Base-by-base conservation (phyloP, 23 tunicate genomes). In the Styela plicata region DNA sequence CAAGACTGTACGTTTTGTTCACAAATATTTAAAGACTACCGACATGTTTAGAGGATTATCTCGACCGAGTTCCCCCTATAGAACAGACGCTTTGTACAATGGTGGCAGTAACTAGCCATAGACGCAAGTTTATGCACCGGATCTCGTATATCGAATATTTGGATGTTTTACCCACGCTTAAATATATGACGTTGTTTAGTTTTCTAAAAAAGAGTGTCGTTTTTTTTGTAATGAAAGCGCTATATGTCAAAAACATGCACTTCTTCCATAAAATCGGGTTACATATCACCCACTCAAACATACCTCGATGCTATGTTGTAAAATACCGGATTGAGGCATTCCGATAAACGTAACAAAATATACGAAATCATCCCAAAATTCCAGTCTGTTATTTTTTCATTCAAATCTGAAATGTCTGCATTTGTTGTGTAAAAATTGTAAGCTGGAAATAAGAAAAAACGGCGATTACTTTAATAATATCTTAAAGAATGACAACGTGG, bases 301-400 rank as follows among this genome's bases (percentile, higher is more conserved):
- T 3, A 71, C 77, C 77, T 29, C 7, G 77, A 71, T 26, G 77
- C 77, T 34, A 19, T 28, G 37, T 71, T 71, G 36, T 71, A 71
- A 32, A 71, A 71, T 27, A 71, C 34, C 17, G 77, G 77, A 32
- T 71, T 71, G 24, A 71, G 77, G 36, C 77, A 71, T 30, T 71
- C 77, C 7, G 77, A 71, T 3, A 71, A 71, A 18, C 77, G 77
- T 17, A 71, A 36, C 16, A 33, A 71, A 71, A 71, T 34, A 32
- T 71, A 71, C 5, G 77, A 71, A 28, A 71, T 71, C 77, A 71
- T 71, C 57, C 57, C 57, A 44, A 44, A 44, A 44, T 44, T 44
- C 57, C 57, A 44, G 13, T 44, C 57, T 5, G 13, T 13, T 44
- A 44, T 44, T 44, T 13, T 44, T 44, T 44, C 57, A 5, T 44